Percentiles rank a stretch among this genome's conserved stretches.
These are phyloP conservation scores for Stichodactyla mertensii DNA, from an alignment of 64 coral and sea anemone genomes.

Conservation along the genomic window DNA sequence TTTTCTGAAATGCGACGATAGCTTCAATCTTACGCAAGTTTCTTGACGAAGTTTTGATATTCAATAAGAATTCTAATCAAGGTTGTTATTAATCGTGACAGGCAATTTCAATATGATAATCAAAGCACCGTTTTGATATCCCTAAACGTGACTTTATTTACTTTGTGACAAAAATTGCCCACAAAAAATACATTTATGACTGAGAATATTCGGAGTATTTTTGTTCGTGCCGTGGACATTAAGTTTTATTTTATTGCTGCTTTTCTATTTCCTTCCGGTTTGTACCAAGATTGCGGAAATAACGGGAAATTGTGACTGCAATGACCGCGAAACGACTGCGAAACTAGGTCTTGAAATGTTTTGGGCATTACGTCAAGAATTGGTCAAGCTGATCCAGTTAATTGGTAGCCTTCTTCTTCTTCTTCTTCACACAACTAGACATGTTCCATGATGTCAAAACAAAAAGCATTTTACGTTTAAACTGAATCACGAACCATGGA, in stretches of 20 bases:
- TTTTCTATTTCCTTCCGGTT: background rate
- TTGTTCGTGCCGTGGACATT: background rate
- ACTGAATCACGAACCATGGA: too few relatives aligned
- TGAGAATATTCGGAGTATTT: background rate
- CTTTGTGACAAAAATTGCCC: background rate
- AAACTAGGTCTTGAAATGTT: background rate
- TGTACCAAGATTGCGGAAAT: background rate
- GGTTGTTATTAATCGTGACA: background rate
- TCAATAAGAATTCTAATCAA: background rate
- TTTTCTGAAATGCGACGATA: background rate
- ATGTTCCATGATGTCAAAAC: too few relatives aligned
- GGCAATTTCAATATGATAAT: background rate
- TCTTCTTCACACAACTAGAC: too few relatives aligned
- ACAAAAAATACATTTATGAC: background rate
- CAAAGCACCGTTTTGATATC: background rate
- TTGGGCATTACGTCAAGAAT: background rate
- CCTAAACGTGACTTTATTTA: background rate
- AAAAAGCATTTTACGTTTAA: too few relatives aligned
- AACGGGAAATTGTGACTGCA: background rate
- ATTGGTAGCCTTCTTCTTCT: too few relatives aligned
- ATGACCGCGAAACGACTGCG: background rate
- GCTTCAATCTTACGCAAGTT: background rate
- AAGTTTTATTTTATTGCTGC: background rate
- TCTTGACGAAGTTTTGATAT: background rate
- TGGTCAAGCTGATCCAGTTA: too few relatives aligned